Percentiles rank a stretch among this genome's conserved stretches.
These are phyloP conservation scores for Cryptocephalus primarius DNA, from an alignment of 2,888 invertebrate genomes.

Conservation along the genomic window DNA sequence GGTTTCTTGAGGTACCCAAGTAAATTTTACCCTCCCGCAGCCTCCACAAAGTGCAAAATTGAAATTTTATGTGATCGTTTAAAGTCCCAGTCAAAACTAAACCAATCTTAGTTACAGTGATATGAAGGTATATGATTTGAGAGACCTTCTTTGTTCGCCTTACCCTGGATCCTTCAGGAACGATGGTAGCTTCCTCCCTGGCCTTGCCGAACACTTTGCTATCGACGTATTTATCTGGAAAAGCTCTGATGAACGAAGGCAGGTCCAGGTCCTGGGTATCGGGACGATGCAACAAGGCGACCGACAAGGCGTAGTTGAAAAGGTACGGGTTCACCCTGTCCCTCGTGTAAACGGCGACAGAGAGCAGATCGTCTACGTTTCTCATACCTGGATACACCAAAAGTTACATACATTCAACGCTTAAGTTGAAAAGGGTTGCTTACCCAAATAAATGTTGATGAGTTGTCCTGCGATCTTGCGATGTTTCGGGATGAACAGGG, in stretches of 20 bases:
- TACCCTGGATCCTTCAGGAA: constrained; percentile 51
- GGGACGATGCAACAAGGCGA: constrained; percentile 60
- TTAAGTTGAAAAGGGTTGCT: not conserved
- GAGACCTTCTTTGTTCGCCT: not conserved
- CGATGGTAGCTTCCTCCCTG: constrained; percentile 55
- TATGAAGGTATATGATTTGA: no score
- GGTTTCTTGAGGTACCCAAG: no score
- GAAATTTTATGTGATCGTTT: no score
- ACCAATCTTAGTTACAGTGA: no score
- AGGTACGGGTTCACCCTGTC: constrained; percentile 69
- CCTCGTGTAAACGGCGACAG: constrained; percentile 57
- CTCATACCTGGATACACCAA: constrained; percentile 24
- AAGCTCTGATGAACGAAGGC: constrained; percentile 64
- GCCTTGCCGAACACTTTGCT: constrained; percentile 59
- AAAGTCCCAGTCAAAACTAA: no score
- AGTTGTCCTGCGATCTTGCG: constrained; percentile 59
- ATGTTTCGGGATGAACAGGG: constrained; percentile 63
- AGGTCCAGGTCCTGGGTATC: constrained; percentile 60
- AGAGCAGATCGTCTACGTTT: constrained; percentile 57
- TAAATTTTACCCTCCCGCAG: no score
- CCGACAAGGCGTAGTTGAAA: constrained; percentile 69
- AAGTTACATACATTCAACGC: not conserved
- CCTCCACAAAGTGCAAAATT: no score
- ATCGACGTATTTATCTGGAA: constrained; percentile 76
- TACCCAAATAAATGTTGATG: constrained; percentile 57